phyloP scores from a whole-genome alignment of 2,113 vertebrate species.

The Riparia riparia region DNA sequence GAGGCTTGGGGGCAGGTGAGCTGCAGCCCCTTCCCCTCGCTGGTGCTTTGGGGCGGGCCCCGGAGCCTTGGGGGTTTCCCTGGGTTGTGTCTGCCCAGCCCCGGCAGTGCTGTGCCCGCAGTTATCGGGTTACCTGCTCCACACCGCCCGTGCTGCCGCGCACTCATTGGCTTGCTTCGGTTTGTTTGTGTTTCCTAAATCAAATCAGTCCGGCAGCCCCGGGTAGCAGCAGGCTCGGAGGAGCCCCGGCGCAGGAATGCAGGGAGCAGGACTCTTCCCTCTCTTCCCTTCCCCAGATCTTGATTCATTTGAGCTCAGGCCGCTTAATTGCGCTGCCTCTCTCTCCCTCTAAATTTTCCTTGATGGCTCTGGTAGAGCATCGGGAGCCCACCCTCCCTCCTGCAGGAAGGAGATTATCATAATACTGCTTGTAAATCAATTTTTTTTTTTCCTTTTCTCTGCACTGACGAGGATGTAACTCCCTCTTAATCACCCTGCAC shows the following conservation, averaged over 20 bases:
- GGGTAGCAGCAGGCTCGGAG: background rate
- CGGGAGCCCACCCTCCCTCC: constrained; percentile 58
- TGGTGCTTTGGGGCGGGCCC: background rate
- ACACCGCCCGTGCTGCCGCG: background rate
- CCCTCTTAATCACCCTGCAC: constrained; percentile 71
- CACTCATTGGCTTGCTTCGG: background rate
- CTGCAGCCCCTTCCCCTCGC: background rate
- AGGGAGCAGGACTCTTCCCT: background rate
- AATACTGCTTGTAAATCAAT: constrained; percentile 76
- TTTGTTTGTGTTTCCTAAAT: constrained; percentile 27
- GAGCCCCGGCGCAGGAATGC: background rate
- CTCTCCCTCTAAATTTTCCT: constrained; percentile 42
- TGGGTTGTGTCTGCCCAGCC: background rate
- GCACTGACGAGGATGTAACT: constrained; percentile 75
- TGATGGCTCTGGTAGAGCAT: constrained; percentile 36
- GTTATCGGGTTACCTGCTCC: constrained; percentile 44
- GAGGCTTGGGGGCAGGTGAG: background rate
- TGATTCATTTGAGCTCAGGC: constrained; percentile 61
- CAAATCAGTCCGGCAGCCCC: background rate
- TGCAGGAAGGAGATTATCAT: constrained; percentile 73
- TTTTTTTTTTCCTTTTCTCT: constrained; percentile 35
- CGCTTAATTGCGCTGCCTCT: constrained; percentile 46
- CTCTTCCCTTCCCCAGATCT: background rate
- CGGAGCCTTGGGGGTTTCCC: background rate
- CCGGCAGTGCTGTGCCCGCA: background rate